Evolutionary conservation across 2,797 vertebrate genomes (phyloP), one percentile per base, ranked within the genome.

Genomic region (Parambassis ranga): DNA sequence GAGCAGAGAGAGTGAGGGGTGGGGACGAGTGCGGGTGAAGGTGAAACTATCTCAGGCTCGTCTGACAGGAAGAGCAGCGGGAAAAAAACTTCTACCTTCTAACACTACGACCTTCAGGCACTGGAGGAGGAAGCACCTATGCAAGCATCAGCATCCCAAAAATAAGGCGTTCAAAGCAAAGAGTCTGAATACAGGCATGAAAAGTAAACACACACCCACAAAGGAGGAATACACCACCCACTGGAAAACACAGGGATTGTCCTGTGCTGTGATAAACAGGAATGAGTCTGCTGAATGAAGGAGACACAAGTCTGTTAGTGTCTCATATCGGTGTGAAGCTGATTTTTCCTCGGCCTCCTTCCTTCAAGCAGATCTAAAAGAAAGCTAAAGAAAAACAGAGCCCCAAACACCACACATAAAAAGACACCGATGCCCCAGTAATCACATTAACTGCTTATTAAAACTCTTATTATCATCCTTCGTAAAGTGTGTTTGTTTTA

Each of bases 101-200:
- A 26, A 56, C n/a, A 53, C 59, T 64, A 33, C 26, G 30, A 7
- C 48, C 52, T 73, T 71, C 71, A 91, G 91, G 89, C 91, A 91
- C 90, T 75, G 73, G 66, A 1, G 68, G 43, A 55, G 61, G 36
- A 31, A 81, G 82, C 75, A 65, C 69, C 74, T 68, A 81, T 19
- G 28, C 58, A 75, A 75, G 68, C 71, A 73, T 42, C 75, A 71
- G 71, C 61, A 75, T 74, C 59, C 73, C 52, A 65, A 71, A 55
- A 65, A 65, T 87, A 92, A 91, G 88, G 87, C 90, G 7, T 75
- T 79, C 19, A 72, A 83, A 80, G 63, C 57, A 65, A 62, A 39
- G 42, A 36, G 10, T 36, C 20, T 42, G 49, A 62, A 72, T 14
- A 47, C 19, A 72, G n/a, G 51, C 49, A 63, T 22, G 26, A 62